Evolutionary conservation across 2,888 invertebrate species (phyloP).

Genomic region (Caenorhabditis sp.): DNA sequence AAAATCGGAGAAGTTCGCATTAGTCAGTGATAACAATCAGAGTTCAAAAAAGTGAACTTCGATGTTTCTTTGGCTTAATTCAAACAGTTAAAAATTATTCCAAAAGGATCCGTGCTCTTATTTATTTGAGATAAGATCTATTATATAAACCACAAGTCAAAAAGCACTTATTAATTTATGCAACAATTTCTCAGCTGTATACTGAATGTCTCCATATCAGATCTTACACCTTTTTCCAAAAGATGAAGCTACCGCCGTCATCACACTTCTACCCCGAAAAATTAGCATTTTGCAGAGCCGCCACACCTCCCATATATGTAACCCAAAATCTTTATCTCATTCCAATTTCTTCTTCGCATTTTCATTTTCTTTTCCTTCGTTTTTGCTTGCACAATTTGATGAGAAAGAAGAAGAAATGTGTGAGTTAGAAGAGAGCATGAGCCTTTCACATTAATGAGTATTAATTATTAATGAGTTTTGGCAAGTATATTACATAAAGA

Average conservation of each 20-base stretch:
- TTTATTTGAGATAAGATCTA: too few relatives aligned
- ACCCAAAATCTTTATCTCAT: not conserved
- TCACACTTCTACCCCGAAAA: not conserved
- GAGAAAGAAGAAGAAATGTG: not conserved
- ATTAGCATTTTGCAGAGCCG: not conserved
- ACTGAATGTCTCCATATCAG: not conserved
- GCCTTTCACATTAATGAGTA: slow-evolving; percentile 32
- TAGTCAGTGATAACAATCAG: too few relatives aligned
- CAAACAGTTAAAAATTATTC: too few relatives aligned
- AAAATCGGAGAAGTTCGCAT: too few relatives aligned
- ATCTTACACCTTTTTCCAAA: not conserved
- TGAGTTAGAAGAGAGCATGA: not conserved
- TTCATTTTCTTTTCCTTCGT: not conserved
- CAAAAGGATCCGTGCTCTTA: too few relatives aligned
- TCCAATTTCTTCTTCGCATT: not conserved
- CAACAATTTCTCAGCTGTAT: not conserved
- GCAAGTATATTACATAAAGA: not conserved
- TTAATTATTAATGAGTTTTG: slow-evolving; percentile 43
- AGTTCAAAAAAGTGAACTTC: too few relatives aligned
- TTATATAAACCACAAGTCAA: not conserved
- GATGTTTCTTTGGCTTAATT: too few relatives aligned
- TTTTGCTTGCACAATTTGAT: not conserved
- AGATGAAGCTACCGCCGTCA: not conserved
- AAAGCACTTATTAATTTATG: not conserved
- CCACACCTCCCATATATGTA: not conserved